A percentile compares a stretch with the other conserved stretches of the same genome.
Conservation (phyloP, 2,797 vertebrate species). For the Nannoperca obscura region DNA sequence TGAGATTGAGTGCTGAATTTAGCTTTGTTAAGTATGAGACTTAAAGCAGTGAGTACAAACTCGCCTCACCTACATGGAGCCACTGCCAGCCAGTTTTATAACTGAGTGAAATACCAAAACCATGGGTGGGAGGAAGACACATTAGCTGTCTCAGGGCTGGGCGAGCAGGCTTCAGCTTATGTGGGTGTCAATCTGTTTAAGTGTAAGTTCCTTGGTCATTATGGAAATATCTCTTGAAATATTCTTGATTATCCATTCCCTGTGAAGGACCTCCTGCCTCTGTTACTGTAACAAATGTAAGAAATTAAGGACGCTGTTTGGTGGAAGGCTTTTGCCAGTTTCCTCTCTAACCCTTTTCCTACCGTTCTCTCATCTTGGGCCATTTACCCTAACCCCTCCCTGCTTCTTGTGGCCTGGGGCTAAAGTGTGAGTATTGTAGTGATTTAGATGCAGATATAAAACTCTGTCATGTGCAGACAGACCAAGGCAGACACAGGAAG, state of each 20-base stretch:
- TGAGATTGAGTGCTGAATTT: neutral
- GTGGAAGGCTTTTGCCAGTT: conserved; percentile 30
- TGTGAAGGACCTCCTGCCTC: neutral
- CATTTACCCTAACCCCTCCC: conserved; percentile 41
- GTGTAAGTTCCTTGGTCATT: conserved; percentile 25
- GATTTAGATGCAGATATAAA: conserved; percentile 72
- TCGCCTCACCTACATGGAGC: neutral
- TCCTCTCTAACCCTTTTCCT: conserved; percentile 21
- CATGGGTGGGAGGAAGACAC: conserved; percentile 19
- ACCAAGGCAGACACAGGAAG: conserved; percentile 39
- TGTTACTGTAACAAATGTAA: conserved; percentile 28
- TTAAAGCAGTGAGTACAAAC: neutral
- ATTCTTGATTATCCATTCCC: conserved; percentile 16
- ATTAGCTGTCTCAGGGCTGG: conserved; percentile 10
- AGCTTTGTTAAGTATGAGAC: conserved; percentile 4
- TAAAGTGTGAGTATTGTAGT: conserved; percentile 62
- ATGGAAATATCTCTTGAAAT: conserved; percentile 15
- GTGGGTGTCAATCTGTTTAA: conserved; percentile 26
- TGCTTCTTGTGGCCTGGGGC: conserved; percentile 59
- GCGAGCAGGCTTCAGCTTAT: conserved; percentile 16
- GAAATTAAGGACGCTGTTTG: conserved; percentile 17
- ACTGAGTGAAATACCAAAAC: conserved; percentile 21
- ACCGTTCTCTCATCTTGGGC: conserved; percentile 42
- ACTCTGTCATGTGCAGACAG: conserved; percentile 56
- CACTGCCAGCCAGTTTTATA: neutral